Evolutionary conservation across 2,113 vertebrate genomes (phyloP).

Genomic region (Macquaria australasica): DNA sequence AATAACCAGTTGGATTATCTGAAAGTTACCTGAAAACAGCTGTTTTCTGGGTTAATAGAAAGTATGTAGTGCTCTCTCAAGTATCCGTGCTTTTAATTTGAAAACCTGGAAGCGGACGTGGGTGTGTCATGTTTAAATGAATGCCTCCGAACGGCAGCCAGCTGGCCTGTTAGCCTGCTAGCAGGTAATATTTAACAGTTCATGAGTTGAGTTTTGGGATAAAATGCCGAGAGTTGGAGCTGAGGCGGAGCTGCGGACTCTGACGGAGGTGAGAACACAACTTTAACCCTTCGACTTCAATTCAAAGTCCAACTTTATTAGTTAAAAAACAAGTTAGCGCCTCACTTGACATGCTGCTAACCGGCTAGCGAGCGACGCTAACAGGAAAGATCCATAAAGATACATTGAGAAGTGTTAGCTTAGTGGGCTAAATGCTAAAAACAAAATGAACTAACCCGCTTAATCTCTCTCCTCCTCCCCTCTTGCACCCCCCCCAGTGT

Average conservation of each 20-base stretch:
- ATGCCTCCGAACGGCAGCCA: not conserved
- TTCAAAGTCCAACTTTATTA: conserved; percentile 9
- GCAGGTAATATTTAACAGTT: not conserved
- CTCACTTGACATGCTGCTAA: not conserved
- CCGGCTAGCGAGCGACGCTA: not conserved
- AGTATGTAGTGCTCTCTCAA: too few species aligned
- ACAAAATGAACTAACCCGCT: not conserved
- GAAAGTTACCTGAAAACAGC: too few species aligned
- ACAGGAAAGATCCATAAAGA: not conserved
- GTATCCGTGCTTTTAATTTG: conserved; percentile 35
- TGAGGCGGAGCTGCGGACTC: conserved; percentile 53
- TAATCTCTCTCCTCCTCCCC: too few species aligned
- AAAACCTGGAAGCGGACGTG: conserved; percentile 12
- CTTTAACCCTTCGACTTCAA: accelerated
- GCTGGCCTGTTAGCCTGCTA: conserved; percentile 28
- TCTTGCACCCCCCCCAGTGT: conserved; percentile 62
- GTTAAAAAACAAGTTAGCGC: not conserved
- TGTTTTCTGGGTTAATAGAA: too few species aligned
- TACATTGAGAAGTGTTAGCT: not conserved
- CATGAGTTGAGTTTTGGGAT: not conserved
- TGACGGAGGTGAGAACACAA: conserved; percentile 51
- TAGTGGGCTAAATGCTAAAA: conserved; percentile 22
- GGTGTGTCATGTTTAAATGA: not conserved
- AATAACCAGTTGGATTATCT: too few species aligned
- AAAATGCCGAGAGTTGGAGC: conserved; percentile 48